Conservation (phyloP, 2,797 vertebrate species). For the Erpetoichthys calabaricus region DNA sequence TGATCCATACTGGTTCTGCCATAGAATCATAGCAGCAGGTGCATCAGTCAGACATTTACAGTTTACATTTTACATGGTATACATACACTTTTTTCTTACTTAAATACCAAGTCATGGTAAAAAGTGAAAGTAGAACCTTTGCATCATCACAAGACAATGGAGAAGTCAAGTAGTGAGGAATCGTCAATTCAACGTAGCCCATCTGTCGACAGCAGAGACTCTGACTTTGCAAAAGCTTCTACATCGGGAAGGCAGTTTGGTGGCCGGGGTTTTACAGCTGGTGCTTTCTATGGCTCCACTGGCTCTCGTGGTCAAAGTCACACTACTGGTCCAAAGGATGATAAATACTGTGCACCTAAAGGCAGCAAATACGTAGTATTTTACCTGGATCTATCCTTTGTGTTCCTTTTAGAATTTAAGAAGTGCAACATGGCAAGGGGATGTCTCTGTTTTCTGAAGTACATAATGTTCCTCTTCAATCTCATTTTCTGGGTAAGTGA, state of each 20-base stretch:
- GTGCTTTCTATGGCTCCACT: conserved; percentile 89
- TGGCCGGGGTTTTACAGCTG: conserved; percentile 85
- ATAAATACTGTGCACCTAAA: conserved; percentile 75
- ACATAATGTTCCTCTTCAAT: conserved; percentile 98
- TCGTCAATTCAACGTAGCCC: conserved; percentile 96
- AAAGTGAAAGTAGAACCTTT: conserved; percentile 45
- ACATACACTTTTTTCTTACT: conserved; percentile 23
- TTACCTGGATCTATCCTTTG: conserved; percentile 99
- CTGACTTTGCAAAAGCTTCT: conserved; percentile 80
- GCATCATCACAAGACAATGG: conserved; percentile 75
- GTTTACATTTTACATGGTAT: too few relatives aligned
- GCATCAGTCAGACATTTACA: too few relatives aligned
- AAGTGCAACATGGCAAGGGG: conserved; percentile 99
- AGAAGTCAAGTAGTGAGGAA: conserved; percentile 99
- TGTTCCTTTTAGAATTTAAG: conserved; percentile 99
- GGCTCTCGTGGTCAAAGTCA: conserved; percentile 52
- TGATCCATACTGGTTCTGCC: conserved; percentile 5
- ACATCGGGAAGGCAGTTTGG: conserved; percentile 78
- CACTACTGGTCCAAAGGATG: conserved; percentile 42
- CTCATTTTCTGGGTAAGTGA: conserved; percentile 97
- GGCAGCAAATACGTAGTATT: conserved; percentile 98
- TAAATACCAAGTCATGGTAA: conserved; percentile 70
- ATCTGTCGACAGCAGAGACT: conserved; percentile 90
- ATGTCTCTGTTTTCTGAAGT: conserved; percentile 97
- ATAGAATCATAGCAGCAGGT: too few relatives aligned